phyloP scores from a whole-genome alignment of 2,888 invertebrate species.

The Eretmocerus hayati region DNA sequence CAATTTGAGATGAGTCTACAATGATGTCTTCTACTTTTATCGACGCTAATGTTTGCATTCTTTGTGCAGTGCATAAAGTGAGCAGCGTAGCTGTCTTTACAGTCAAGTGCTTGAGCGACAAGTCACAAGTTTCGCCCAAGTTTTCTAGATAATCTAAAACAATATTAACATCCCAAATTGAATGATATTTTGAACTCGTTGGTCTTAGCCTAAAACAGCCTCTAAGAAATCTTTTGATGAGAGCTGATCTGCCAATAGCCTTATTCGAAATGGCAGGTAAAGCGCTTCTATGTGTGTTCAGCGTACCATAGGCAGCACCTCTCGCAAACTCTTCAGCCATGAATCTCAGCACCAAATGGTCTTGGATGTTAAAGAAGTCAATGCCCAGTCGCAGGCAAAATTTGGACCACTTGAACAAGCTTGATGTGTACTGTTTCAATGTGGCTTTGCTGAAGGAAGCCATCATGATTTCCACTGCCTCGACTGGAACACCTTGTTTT shows the following conservation, averaged over 20 bases:
- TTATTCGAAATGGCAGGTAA: too few relatives aligned
- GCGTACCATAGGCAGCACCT: not conserved
- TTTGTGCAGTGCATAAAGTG: not conserved
- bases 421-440: not conserved
- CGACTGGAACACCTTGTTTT: constrained; percentile 24
- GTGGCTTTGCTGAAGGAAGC: not conserved
- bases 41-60: not conserved
- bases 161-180: not conserved
- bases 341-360: not conserved
- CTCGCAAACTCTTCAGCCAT: not conserved
- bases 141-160: constrained; percentile 1
- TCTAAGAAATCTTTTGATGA: too few relatives aligned
- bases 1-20: not conserved
- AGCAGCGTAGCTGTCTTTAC: too few relatives aligned
- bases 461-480: constrained; percentile 27
- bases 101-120: too few relatives aligned
- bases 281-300: not conserved
- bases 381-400: not conserved
- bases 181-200: too few relatives aligned
- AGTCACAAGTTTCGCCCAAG: not conserved
- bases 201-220: too few relatives aligned
- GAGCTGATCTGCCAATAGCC: not conserved
- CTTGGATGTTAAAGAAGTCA: not conserved
- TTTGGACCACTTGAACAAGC: not conserved
- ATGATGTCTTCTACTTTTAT: not conserved